These are phyloP conservation scores for Saimiri boliviensis DNA, from an alignment of 2,113 vertebrate species.

Conservation along the genomic window DNA sequence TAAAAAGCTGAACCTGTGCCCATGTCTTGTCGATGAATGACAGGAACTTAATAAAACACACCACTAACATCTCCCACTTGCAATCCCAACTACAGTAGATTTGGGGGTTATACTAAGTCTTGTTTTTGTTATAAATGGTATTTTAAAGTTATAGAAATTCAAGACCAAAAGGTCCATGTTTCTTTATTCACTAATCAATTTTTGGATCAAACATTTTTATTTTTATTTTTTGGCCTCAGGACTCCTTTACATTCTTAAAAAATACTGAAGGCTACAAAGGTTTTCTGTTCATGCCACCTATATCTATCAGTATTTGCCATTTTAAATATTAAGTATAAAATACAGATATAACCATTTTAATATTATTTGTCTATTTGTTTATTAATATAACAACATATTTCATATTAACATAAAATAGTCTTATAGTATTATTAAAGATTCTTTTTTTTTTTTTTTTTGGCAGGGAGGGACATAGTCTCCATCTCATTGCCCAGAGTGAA, in stretches of 20 bases:
- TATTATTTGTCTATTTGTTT: background rate
- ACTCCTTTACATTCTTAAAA: background rate
- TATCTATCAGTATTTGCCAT: background rate
- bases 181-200: background rate
- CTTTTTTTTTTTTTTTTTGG: no score
- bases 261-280: background rate
- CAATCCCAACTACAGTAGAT: background rate
- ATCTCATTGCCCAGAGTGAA: no score
- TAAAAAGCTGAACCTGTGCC: background rate
- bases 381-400: background rate
- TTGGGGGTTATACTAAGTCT: background rate
- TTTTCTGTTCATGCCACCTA: background rate
- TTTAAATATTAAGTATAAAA: background rate
- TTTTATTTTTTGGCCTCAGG: background rate
- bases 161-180: background rate
- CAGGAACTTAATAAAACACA: background rate
- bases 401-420: background rate
- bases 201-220: background rate
- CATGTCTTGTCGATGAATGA: background rate
- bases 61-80: background rate
- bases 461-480: no score
- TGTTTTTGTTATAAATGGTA: background rate
- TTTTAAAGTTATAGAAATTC: constrained; percentile 3
- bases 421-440: background rate
- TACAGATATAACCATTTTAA: background rate